Evolutionary conservation across 2,888 invertebrate species (phyloP).

Genomic region (Chalcosyrphus nemorum): DNA sequence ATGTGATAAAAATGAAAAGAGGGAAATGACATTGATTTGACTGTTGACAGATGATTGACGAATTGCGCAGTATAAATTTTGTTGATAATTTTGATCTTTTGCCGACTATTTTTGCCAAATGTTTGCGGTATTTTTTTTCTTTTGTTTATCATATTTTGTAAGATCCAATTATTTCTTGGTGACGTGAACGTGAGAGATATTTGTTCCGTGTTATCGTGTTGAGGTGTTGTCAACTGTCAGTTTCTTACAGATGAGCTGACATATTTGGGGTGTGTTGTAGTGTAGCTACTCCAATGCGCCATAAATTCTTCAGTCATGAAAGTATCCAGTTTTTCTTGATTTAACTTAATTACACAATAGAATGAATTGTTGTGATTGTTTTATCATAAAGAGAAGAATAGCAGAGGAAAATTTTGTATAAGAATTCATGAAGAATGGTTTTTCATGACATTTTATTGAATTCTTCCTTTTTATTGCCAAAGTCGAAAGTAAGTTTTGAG

Average conservation of each 20-base stretch:
- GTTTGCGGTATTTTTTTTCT: conserved; percentile 14
- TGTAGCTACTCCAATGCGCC: conserved; percentile 55
- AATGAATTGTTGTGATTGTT: not conserved
- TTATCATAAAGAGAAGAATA: not conserved
- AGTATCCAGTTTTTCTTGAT: not conserved
- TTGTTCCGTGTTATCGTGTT: conserved; percentile 21
- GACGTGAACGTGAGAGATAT: conserved; percentile 2
- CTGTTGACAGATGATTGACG: conserved; percentile 46
- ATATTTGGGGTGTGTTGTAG: conserved; percentile 48
- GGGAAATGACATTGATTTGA: conserved; percentile 52
- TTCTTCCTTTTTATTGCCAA: too few species aligned
- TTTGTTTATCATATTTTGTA: not conserved
- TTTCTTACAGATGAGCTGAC: conserved; percentile 39
- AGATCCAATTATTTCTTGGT: not conserved
- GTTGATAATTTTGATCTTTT: conserved; percentile 41
- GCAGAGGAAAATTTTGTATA: not conserved
- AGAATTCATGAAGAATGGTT: too few species aligned
- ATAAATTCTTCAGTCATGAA: conserved; percentile 51
- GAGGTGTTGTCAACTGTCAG: conserved; percentile 59
- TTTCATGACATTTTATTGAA: too few species aligned
- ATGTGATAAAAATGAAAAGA: conserved; percentile 1
- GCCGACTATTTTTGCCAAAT: conserved; percentile 13
- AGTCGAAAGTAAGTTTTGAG: too few species aligned
- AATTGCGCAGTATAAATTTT: conserved; percentile 49
- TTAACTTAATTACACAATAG: not conserved